A percentile compares a stretch with the other conserved stretches of the same genome.
Conservation (phyloP, 2,113 vertebrate genomes). For the Bubo blakistoni region DNA sequence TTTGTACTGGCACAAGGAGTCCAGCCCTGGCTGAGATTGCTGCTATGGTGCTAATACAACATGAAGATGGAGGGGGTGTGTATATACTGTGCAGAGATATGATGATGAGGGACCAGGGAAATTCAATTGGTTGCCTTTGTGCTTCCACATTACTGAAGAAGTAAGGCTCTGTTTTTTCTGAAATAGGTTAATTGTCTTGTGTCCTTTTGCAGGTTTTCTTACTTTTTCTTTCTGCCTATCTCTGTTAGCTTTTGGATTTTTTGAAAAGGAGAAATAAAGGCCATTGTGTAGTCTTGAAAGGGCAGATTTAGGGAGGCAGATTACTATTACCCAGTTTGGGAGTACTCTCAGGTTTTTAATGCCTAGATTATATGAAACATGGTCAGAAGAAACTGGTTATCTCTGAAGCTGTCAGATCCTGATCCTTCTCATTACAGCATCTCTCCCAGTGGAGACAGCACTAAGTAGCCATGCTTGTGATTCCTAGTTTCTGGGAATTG, state of each 20-base stretch:
- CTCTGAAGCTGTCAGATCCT: background rate
- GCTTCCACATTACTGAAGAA: background rate
- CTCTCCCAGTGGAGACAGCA: background rate
- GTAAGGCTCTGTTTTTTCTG: background rate
- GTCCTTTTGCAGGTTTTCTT: background rate
- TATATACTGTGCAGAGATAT: background rate
- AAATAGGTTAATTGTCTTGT: background rate
- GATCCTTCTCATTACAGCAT: background rate
- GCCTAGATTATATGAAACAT: background rate
- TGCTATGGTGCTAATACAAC: background rate
- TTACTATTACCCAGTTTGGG: background rate
- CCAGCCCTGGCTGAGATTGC: background rate
- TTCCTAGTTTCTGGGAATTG: background rate
- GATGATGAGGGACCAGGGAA: background rate
- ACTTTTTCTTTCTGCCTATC: background rate
- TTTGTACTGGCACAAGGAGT: background rate
- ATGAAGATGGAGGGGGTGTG: background rate
- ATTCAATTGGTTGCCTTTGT: background rate
- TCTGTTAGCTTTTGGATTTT: background rate
- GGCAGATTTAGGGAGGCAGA: background rate
- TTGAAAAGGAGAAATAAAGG: background rate
- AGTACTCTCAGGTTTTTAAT: background rate
- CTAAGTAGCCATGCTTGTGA: background rate
- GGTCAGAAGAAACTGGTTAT: background rate
- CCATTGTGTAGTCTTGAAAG: background rate